Conservation (phyloP, 1,140 invertebrate species). For the Ylistrum balloti region DNA sequence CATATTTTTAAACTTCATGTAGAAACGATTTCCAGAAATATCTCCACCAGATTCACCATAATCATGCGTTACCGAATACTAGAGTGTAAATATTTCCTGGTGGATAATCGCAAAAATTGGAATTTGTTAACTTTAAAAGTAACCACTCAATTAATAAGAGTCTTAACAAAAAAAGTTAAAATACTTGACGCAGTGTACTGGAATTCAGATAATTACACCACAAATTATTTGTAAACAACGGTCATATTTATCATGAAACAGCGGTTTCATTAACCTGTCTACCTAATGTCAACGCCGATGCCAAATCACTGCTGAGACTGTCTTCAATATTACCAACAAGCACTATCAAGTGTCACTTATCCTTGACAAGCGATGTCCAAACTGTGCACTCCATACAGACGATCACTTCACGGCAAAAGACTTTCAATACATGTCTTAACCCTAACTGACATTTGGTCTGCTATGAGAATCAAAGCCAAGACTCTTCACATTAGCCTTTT, state of each 20-base stretch:
- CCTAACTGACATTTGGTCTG: background rate
- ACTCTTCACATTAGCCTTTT: background rate
- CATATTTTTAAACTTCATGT: background rate
- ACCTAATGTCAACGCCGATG: background rate
- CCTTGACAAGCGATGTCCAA: background rate
- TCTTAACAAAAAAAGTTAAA: no score
- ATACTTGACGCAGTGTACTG: no score
- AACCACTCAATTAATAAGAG: no score
- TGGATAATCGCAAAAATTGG: no score
- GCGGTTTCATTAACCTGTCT: background rate
- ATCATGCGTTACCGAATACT: no score
- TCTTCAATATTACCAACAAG: background rate
- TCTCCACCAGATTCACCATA: no score
- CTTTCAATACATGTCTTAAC: background rate
- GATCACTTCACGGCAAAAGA: background rate
- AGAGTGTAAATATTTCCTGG: no score
- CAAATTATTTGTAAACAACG: background rate
- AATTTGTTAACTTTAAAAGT: no score
- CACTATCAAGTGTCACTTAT: background rate
- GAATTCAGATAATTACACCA: no score
- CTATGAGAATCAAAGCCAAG: background rate
- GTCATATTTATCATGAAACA: background rate
- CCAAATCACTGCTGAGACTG: background rate
- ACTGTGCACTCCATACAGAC: background rate
- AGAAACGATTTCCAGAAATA: background rate